These are phyloP conservation scores for Microplitis deprimator DNA, from an alignment of 2,888 invertebrate species.

Conservation along the genomic window DNA sequence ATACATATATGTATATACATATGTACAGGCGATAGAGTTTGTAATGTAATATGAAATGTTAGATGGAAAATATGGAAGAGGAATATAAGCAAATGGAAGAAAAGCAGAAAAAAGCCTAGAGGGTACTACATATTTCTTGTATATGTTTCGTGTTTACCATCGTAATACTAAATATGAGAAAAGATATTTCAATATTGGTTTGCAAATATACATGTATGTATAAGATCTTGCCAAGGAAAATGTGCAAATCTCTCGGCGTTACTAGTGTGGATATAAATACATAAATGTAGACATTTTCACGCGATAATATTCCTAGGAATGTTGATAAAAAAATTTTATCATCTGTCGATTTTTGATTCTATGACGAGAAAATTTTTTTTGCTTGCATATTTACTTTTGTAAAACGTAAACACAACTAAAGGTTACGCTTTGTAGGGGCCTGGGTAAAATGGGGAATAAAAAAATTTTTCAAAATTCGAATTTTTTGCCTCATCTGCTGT, in stretches of 20 bases:
- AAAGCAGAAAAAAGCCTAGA: slow-evolving; percentile 1
- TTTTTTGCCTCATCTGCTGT: too few species aligned
- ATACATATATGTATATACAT: not conserved
- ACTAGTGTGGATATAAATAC: slow-evolving; percentile 22
- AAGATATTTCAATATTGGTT: slow-evolving; percentile 63
- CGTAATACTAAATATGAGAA: slow-evolving; percentile 61
- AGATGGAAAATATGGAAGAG: slow-evolving; percentile 7
- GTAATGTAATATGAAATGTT: slow-evolving; percentile 22
- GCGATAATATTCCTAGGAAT: not conserved
- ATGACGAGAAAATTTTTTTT: not conserved
- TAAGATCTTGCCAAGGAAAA: slow-evolving; percentile 11
- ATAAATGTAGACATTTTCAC: slow-evolving; percentile 4
- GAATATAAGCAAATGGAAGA: not conserved
- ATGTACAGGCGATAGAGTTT: not conserved
- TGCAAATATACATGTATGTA: slow-evolving; percentile 48
- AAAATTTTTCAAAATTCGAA: too few species aligned
- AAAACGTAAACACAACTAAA: not conserved
- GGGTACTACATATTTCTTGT: slow-evolving; percentile 32
- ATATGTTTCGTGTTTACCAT: slow-evolving; percentile 51
- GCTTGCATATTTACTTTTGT: not conserved
- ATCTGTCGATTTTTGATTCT: not conserved
- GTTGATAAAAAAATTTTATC: not conserved
- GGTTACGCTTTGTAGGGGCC: not conserved
- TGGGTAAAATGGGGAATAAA: too few species aligned
- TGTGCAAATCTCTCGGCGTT: slow-evolving; percentile 21